A percentile compares a stretch with the other conserved stretches of the same genome.
Conservation (phyloP, 2,113 vertebrate species). For the Phaethornis superciliosus region DNA sequence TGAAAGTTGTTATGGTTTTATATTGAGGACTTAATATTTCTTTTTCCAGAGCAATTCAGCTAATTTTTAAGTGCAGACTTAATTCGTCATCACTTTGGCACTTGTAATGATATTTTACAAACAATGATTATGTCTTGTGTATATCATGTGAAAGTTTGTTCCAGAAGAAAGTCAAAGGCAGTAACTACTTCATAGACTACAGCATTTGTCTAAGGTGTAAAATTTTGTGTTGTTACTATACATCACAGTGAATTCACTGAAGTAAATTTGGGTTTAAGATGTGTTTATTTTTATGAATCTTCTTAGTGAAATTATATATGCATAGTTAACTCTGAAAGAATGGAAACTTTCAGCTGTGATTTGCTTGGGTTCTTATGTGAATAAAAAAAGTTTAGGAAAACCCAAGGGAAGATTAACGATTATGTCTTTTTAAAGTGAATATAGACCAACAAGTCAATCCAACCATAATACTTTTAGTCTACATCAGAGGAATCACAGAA, state of each 20-base stretch:
- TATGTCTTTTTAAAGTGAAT: not conserved
- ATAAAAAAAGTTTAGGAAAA: not conserved
- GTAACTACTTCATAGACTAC: not conserved
- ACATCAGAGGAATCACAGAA: not conserved
- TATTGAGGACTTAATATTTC: not conserved
- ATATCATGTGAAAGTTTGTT: not conserved
- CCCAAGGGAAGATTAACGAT: not conserved
- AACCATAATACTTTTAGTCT: not conserved
- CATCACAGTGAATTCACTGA: not conserved
- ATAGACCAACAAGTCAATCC: fast-evolving
- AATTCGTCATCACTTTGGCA: not conserved
- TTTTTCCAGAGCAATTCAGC: not conserved
- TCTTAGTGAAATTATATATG: not conserved
- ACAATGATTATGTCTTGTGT: not conserved
- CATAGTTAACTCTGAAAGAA: not conserved
- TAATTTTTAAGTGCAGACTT: not conserved
- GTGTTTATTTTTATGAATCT: not conserved
- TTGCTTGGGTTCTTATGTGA: not conserved
- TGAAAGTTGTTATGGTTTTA: not conserved
- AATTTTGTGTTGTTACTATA: not conserved
- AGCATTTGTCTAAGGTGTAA: not conserved
- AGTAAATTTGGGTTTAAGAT: not conserved
- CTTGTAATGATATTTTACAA: not conserved
- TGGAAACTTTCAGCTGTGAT: not conserved
- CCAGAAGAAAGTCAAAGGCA: not conserved